Evolutionary conservation across 1,140 invertebrate species (phyloP).

Genomic region (Papilio aristodemus): DNA sequence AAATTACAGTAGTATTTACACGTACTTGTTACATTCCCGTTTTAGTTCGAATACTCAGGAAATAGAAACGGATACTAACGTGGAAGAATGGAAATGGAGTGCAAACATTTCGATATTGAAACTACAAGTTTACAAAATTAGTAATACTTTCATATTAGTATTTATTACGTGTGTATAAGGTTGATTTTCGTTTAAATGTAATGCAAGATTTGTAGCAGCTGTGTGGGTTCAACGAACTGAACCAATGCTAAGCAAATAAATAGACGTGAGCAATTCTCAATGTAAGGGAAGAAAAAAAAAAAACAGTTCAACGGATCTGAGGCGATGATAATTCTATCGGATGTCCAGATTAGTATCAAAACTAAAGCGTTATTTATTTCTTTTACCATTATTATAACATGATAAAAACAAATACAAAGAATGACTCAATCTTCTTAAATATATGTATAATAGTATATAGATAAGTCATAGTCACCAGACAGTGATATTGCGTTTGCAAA

Average conservation of each 20-base stretch:
- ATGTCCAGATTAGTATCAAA: slow-evolving; percentile 36
- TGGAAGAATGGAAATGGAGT: slow-evolving; percentile 25
- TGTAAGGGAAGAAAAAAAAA: slow-evolving; percentile 59
- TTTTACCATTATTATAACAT: no score
- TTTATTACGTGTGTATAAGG: slow-evolving; percentile 33
- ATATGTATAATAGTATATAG: no score
- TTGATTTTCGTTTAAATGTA: slow-evolving; percentile 28
- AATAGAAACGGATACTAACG: not conserved
- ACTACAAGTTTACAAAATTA: slow-evolving; percentile 35
- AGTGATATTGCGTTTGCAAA: no score
- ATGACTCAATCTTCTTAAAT: no score
- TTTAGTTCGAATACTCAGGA: not conserved
- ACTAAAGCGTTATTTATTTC: slow-evolving; percentile 31
- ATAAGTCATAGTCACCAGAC: no score
- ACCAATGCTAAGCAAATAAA: slow-evolving; percentile 69
- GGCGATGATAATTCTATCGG: slow-evolving; percentile 53
- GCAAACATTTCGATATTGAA: slow-evolving; percentile 30
- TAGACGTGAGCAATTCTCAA: slow-evolving; percentile 58
- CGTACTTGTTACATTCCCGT: not conserved
- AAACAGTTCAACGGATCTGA: slow-evolving; percentile 53
- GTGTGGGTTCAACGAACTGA: slow-evolving; percentile 60
- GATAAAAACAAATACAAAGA: no score
- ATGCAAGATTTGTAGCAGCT: not conserved
- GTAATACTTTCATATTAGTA: slow-evolving; percentile 5
- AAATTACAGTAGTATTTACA: not conserved